A percentile compares a stretch with the other conserved stretches of the same genome.
Evolutionary conservation across 1,140 invertebrate species (phyloP).

Genomic region (Drosophila albomicans): DNA sequence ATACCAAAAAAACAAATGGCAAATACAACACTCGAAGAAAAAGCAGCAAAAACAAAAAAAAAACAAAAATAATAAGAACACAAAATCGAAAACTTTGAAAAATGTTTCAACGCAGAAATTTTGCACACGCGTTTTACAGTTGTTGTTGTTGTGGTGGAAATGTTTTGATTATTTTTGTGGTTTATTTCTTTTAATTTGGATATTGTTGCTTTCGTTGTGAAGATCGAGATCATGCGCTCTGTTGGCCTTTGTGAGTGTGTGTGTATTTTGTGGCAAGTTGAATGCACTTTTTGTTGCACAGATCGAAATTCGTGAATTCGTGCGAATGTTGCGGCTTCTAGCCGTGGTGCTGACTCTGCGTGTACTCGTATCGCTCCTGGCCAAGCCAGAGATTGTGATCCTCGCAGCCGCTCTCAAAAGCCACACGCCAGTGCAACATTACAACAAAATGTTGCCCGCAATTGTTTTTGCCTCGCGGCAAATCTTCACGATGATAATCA

Average conservation of each 20-base stretch:
- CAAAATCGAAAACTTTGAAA: constrained; percentile 37
- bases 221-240: constrained; percentile 24
- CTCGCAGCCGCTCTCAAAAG: constrained; percentile 56
- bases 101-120: constrained; percentile 32
- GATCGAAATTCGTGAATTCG: not conserved
- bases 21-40: constrained; percentile 27
- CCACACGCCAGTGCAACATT: constrained; percentile 61
- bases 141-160: constrained; percentile 6
- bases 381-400: constrained; percentile 53
- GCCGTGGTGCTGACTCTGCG: constrained; percentile 65
- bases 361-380: constrained; percentile 67
- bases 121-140: constrained; percentile 36
- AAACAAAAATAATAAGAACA: not conserved
- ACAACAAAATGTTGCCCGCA: constrained; percentile 46
- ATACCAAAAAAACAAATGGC: constrained; percentile 21
- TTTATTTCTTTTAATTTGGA: constrained; percentile 10
- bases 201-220: constrained; percentile 20
- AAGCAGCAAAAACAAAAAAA: constrained; percentile 23
- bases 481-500: not conserved
- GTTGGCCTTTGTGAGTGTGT: constrained; percentile 8
- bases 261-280: constrained; percentile 58
- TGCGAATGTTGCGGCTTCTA: not conserved
- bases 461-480: constrained; percentile 11
- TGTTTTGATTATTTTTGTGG: constrained; percentile 43
- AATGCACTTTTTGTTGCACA: constrained; percentile 55